These are phyloP conservation scores for Lasioglossum albipes DNA, from an alignment of 1,140 invertebrate species.

Conservation along the genomic window DNA sequence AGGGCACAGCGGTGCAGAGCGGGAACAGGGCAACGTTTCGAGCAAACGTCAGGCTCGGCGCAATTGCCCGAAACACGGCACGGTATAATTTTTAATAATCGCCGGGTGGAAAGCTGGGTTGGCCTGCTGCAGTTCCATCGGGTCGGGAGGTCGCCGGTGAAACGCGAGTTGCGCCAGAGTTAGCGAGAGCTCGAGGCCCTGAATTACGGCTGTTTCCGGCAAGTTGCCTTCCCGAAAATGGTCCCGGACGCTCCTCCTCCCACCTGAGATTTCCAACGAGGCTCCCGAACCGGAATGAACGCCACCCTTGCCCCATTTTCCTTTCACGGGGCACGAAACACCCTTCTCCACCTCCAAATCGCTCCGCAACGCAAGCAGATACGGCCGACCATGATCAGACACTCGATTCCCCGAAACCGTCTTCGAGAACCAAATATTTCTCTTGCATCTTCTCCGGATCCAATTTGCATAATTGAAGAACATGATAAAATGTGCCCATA, in stretches of 20 bases:
- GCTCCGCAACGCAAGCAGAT: no score
- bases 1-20: no score
- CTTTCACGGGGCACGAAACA: background rate
- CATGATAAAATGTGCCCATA: no score
- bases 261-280: conserved; percentile 43
- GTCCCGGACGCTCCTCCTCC: background rate
- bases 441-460: no score
- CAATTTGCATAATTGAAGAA: no score
- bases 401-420: no score
- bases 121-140: no score
- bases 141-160: background rate
- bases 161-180: background rate
- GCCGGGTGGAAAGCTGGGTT: background rate
- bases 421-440: no score
- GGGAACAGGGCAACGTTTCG: background rate
- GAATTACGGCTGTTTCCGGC: conserved; percentile 33
- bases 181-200: background rate
- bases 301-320: conserved; percentile 36
- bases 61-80: background rate
- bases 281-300: conserved; percentile 49
- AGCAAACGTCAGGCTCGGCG: background rate
- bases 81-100: conserved; percentile 30
- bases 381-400: no score
- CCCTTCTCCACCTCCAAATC: no score
- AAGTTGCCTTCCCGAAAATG: conserved; percentile 43